Conservation (phyloP, 2,888 invertebrate species). For the Leucophora obtusa region DNA sequence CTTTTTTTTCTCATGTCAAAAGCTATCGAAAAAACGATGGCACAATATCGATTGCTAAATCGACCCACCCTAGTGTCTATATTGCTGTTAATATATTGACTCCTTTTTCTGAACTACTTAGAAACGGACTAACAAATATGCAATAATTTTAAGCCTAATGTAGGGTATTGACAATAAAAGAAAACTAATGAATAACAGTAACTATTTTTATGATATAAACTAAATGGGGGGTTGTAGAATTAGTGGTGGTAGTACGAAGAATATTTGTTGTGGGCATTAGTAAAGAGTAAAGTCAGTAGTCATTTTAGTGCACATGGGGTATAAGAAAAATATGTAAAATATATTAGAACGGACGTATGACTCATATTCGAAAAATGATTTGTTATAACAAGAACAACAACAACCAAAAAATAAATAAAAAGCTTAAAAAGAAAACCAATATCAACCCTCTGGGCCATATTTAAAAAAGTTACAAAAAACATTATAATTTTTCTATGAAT, state of each 20-base stretch:
- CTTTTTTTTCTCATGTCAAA: too few species aligned
- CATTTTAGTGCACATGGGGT: constrained; percentile 37
- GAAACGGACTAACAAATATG: too few species aligned
- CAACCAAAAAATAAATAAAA: background rate
- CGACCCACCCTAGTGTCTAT: too few species aligned
- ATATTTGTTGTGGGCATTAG: constrained; percentile 14
- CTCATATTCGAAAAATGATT: constrained; percentile 55
- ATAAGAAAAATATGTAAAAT: background rate
- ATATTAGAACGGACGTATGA: constrained; percentile 33
- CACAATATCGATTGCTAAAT: too few species aligned
- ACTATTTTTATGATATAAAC: constrained; percentile 53
- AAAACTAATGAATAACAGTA: constrained; percentile 23
- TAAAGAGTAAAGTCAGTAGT: background rate
- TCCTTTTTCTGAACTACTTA: too few species aligned
- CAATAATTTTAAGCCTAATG: background rate
- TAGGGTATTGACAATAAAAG: constrained; percentile 2
- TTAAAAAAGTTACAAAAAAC: background rate
- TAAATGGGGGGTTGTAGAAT: constrained; percentile 15
- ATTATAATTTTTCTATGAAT: constrained; percentile 36
- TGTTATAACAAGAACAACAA: constrained; percentile 28
- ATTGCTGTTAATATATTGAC: too few species aligned
- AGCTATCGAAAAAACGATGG: too few species aligned
- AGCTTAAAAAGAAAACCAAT: constrained; percentile 34
- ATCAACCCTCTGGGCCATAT: constrained; percentile 16
- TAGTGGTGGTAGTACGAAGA: constrained; percentile 14